phyloP scores from a whole-genome alignment of 2,888 invertebrate genomes.

The Calephelis perditalis region DNA sequence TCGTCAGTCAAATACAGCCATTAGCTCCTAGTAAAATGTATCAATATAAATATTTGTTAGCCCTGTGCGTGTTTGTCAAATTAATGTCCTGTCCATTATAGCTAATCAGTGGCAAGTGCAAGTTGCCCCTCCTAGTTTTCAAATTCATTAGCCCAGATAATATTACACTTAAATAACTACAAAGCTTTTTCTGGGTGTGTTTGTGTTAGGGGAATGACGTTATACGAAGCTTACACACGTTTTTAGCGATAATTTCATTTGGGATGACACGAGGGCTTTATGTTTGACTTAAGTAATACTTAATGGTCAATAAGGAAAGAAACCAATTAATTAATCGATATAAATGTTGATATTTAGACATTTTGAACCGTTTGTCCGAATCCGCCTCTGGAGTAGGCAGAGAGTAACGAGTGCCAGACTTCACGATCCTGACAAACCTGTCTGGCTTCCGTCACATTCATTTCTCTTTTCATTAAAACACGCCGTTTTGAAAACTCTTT shows the following conservation, averaged over 20 bases:
- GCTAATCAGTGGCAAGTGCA: conserved; percentile 3
- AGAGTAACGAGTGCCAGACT: too few relatives aligned
- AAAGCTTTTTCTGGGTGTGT: conserved; percentile 27
- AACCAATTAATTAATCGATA: neutral
- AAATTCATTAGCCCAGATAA: conserved; percentile 34
- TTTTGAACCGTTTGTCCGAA: too few relatives aligned
- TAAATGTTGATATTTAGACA: neutral
- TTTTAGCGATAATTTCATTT: neutral
- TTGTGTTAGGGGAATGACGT: conserved; percentile 15
- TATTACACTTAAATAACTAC: conserved; percentile 37
- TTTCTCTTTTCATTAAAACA: too few relatives aligned
- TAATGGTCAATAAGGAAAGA: neutral
- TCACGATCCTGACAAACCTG: too few relatives aligned
- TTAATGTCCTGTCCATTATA: conserved; percentile 5
- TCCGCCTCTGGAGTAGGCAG: too few relatives aligned
- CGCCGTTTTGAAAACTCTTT: too few relatives aligned
- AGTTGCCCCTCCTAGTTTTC: neutral
- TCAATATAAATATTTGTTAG: neutral
- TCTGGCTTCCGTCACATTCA: too few relatives aligned
- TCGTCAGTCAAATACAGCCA: neutral
- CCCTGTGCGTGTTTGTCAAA: conserved; percentile 9
- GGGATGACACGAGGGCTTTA: neutral
- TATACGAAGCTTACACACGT: neutral
- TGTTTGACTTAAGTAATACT: neutral
- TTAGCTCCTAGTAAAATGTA: neutral